Conservation (phyloP, 2,888 invertebrate species). For the Serrognathus titanus region DNA sequence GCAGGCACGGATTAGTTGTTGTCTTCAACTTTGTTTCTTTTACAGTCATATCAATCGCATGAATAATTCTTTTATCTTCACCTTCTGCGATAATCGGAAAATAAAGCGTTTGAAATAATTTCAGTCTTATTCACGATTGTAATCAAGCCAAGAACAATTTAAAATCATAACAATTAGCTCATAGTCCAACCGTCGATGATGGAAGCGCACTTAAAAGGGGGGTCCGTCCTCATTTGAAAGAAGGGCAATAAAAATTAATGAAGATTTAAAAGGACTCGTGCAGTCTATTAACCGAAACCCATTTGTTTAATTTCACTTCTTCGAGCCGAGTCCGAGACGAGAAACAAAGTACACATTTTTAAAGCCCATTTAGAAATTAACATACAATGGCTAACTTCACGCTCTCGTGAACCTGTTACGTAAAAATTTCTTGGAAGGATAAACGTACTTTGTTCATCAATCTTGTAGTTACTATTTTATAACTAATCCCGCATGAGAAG, state of each 20-base stretch:
- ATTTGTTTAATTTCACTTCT: constrained; percentile 2
- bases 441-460: not conserved
- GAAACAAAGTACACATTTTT: constrained; percentile 3
- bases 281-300: not conserved
- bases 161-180: no score
- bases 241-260: constrained; percentile 1
- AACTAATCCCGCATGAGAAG: not conserved
- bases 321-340: not conserved
- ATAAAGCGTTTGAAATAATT: no score
- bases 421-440: constrained; percentile 14
- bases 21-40: no score
- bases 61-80: no score
- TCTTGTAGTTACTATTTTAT: not conserved
- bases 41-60: no score
- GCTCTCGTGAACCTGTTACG: constrained; percentile 13
- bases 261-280: constrained; percentile 4
- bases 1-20: no score
- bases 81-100: no score
- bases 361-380: constrained; percentile 14
- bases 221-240: no score
- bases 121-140: no score
- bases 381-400: constrained; percentile 15
- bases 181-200: no score
- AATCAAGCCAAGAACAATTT: no score
- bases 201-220: no score